phyloP scores from a whole-genome alignment of 2,888 invertebrate species.

The Galeopsomyia nigrocyanea region DNA sequence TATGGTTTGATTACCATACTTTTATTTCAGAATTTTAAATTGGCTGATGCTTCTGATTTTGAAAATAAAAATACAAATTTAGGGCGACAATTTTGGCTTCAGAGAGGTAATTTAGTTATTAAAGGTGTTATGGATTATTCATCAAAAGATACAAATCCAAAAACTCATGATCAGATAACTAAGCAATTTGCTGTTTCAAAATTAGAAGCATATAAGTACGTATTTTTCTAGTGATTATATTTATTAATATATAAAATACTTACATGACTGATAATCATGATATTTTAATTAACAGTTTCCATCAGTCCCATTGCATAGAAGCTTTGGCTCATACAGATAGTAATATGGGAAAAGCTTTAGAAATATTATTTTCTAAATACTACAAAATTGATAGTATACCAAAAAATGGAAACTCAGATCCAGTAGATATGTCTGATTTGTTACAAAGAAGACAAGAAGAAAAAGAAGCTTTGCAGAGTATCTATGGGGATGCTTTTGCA shows the following conservation, averaged over 20 bases:
- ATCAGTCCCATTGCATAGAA: conserved; percentile 80
- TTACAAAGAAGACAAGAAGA: conserved; percentile 80
- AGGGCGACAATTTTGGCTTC: conserved; percentile 82
- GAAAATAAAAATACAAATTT: conserved; percentile 79
- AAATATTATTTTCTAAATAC: conserved; percentile 81
- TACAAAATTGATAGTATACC: conserved; percentile 70
- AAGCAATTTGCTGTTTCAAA: conserved; percentile 80
- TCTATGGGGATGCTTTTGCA: conserved; percentile 79
- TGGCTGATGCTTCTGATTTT: conserved; percentile 69
- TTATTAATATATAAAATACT: conserved; percentile 1
- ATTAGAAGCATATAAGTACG: conserved; percentile 75
- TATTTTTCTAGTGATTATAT: conserved; percentile 32
- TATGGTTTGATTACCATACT: conserved; percentile 13
- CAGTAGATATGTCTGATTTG: conserved; percentile 72
- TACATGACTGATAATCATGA: neutral
- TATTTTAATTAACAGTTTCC: conserved; percentile 75
- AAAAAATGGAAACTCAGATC: conserved; percentile 63
- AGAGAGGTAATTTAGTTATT: conserved; percentile 81
- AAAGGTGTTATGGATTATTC: conserved; percentile 82
- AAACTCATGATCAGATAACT: conserved; percentile 76
- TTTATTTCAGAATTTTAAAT: conserved; percentile 68
- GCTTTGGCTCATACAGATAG: conserved; percentile 78
- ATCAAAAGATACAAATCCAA: conserved; percentile 71
- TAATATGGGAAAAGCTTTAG: conserved; percentile 80
- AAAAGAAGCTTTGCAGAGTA: conserved; percentile 81